A percentile compares a stretch with the other conserved stretches of the same genome.
Evolutionary conservation across 1,140 invertebrate species (phyloP).

Genomic region (Zaprionus lachaisei): DNA sequence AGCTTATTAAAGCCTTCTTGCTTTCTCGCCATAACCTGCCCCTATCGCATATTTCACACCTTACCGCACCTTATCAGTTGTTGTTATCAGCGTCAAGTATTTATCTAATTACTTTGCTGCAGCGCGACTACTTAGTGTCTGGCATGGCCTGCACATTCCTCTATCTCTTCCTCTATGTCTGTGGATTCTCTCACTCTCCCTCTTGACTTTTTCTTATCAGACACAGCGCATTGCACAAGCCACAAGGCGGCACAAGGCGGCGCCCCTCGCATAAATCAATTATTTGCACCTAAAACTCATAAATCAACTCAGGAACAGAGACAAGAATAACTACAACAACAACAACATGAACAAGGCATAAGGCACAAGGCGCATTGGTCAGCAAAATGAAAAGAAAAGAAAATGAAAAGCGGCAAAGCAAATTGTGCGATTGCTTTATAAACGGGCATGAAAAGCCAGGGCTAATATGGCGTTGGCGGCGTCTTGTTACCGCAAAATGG

Average conservation of each 20-base stretch:
- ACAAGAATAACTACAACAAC: slow-evolving; percentile 6
- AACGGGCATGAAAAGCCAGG: slow-evolving; percentile 66
- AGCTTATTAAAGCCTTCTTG: background rate
- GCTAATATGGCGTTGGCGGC: slow-evolving; percentile 76
- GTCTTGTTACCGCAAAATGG: slow-evolving; percentile 62
- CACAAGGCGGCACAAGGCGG: background rate
- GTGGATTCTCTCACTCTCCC: background rate
- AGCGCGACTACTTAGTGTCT: slow-evolving; percentile 15
- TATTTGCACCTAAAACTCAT: slow-evolving; percentile 73
- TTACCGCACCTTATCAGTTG: slow-evolving; percentile 1
- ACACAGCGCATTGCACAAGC: slow-evolving; percentile 39
- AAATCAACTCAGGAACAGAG: slow-evolving; percentile 69
- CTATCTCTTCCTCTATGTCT: background rate
- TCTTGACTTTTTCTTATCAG: slow-evolving; percentile 23
- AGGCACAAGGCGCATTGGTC: slow-evolving; percentile 54
- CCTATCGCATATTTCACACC: background rate
- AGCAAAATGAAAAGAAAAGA: slow-evolving; percentile 42
- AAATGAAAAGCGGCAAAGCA: slow-evolving; percentile 41
- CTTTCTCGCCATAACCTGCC: background rate
- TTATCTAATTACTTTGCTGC: slow-evolving; percentile 49
- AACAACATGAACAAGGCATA: slow-evolving; percentile 9
- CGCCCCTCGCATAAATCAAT: slow-evolving; percentile 68
- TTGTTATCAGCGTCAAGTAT: slow-evolving; percentile 8
- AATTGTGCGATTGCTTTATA: slow-evolving; percentile 57
- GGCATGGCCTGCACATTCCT: slow-evolving; percentile 16